Evolutionary conservation across 2,888 invertebrate species (phyloP).

Genomic region (Stenodema calcarata): DNA sequence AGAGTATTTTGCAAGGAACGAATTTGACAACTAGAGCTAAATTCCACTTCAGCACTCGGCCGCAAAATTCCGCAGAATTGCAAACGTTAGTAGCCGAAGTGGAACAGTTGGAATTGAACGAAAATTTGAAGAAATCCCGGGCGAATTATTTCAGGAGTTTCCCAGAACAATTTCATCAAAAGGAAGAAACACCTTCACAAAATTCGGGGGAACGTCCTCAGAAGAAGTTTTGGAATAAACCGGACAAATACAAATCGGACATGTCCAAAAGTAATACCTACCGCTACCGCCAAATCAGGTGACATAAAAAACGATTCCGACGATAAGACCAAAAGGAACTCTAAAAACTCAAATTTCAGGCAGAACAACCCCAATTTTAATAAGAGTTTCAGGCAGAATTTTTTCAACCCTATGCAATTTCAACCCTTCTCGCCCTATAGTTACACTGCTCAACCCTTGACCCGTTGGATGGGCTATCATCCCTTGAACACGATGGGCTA

Average conservation of each 20-base stretch:
- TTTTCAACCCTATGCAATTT: not conserved
- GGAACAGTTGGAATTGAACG: too few relatives aligned
- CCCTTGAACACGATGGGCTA: not conserved
- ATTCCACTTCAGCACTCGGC: too few relatives aligned
- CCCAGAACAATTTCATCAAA: not conserved
- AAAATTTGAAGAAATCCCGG: too few relatives aligned
- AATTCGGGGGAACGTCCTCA: conserved; percentile 14
- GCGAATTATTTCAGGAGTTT: not conserved
- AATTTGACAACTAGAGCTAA: not conserved
- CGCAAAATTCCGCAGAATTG: not conserved
- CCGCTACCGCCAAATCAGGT: conserved; percentile 1
- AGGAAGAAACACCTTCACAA: not conserved
- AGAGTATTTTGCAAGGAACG: not conserved
- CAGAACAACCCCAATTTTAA: too few relatives aligned
- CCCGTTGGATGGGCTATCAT: not conserved
- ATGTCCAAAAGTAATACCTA: not conserved
- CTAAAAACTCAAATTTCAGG: conserved; percentile 12
- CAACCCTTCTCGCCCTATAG: not conserved
- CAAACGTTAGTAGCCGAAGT: not conserved
- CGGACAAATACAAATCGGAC: conserved; percentile 10
- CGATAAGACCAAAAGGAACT: not conserved
- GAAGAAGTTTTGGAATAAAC: conserved; percentile 7
- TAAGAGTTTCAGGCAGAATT: not conserved
- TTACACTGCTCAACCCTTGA: not conserved
- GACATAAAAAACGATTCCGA: not conserved